A percentile compares a stretch with the other conserved stretches of the same genome.
Evolutionary conservation across 2,113 vertebrate species (phyloP).

Genomic region (Steatornis caripensis): DNA sequence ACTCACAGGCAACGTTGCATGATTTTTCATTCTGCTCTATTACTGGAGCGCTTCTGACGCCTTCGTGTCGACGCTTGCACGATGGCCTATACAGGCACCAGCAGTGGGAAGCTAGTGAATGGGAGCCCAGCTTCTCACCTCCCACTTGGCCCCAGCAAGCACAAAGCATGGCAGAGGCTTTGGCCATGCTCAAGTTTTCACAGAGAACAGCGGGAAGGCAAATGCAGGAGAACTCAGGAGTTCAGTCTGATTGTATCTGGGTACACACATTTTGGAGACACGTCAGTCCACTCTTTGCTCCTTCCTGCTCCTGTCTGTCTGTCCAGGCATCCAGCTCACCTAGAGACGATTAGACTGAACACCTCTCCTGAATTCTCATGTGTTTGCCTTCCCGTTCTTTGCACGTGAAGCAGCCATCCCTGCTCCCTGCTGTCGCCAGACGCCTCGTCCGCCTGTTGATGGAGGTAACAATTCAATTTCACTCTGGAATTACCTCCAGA

Average conservation of each 20-base stretch:
- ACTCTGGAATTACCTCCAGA: neutral
- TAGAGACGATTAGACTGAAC: neutral
- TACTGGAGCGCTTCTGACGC: neutral
- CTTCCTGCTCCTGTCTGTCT: neutral
- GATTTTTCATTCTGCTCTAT: neutral
- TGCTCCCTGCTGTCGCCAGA: neutral
- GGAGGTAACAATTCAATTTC: neutral
- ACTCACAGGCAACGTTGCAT: neutral
- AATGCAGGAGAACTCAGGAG: neutral
- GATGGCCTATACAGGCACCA: neutral
- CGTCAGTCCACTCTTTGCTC: neutral
- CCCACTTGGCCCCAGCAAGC: neutral
- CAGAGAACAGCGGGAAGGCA: neutral
- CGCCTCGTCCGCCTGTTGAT: neutral
- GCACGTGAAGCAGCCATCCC: neutral
- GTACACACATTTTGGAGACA: neutral
- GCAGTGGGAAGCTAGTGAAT: neutral
- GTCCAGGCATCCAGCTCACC: neutral
- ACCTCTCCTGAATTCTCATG: neutral
- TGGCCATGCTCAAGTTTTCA: neutral
- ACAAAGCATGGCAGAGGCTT: neutral
- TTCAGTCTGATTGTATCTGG: neutral
- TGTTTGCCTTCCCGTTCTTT: accelerated
- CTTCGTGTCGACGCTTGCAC: neutral
- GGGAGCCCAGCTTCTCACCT: neutral